Base-by-base conservation (phyloP, 2,797 vertebrate genomes). In the Toxotes lorentzi region DNA sequence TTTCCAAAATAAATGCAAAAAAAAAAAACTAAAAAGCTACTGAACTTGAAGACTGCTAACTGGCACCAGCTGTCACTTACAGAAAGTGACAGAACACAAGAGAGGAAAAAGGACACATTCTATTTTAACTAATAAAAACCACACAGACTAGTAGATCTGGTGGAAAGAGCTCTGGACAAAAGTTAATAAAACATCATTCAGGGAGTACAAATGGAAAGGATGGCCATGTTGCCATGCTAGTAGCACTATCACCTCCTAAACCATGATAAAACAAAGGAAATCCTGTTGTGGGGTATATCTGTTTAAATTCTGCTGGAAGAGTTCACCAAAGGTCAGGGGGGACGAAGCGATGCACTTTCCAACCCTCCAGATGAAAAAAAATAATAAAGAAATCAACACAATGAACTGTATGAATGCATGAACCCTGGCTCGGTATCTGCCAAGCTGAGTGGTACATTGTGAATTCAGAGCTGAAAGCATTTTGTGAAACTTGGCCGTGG, bases 401-500 rank as follows among this genome's bases (percentile, higher is more conserved):
- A 59, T 70, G 51, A 79, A n/a, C 56, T 21, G 60, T 0, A 38
- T 24, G 32, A 58, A 83, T 40, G 66, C 45, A 5, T 34, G 54
- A 85, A 77, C 67, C 67, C 67, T 69, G 81, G 84, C 68, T 75
- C 45, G 10, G 19, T 62, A 21, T 85, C 86, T 73, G 70, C 61
- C n/a, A 21, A 48, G 65, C 76, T 74, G 57, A 87, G 82, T 66
- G 78, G 4, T 64, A 38, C 76, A 73, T 58, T 72, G 84, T 4
- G 59, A 48, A 85, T 76, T 51, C 51, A 6, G 59, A 78, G 74
- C 51, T 76, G 79, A 91, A 89, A 89, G 83, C 57, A 17, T 85
- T 89, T 81, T 80, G 65, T 19, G 38, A 71, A 84, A 70, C 62
- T 90, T 83, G 82, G 89, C 86, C 38, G 60, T 1, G 53, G 72